Conservation (phyloP, 2,113 vertebrate genomes). For the Apistogramma diplotaenia region DNA sequence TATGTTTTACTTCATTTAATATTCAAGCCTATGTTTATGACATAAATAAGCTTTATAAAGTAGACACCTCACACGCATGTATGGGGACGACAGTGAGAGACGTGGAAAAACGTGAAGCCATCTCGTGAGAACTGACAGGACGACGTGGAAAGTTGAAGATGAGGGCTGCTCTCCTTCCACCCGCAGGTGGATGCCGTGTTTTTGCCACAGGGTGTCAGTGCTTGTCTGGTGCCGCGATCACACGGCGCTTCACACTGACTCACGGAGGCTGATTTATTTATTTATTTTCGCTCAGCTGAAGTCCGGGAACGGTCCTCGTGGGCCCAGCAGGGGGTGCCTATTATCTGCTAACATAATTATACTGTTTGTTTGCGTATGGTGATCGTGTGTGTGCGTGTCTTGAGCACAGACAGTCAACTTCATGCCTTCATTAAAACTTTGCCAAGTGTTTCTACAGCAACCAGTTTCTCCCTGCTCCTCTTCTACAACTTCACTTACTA, state of each 20-base stretch:
- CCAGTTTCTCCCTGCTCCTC: slow-evolving; percentile 32
- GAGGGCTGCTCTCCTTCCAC: neutral
- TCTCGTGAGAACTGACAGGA: neutral
- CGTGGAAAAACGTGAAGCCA: neutral
- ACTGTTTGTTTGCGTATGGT: slow-evolving; percentile 41
- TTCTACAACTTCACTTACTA: slow-evolving; percentile 18
- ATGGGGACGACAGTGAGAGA: neutral
- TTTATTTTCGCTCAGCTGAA: slow-evolving; percentile 24
- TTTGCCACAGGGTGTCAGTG: slow-evolving; percentile 60
- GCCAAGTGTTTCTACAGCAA: slow-evolving; percentile 73
- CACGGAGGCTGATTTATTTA: slow-evolving; percentile 3
- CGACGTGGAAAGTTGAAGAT: neutral
- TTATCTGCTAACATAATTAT: slow-evolving; percentile 61
- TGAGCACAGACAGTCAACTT: slow-evolving; percentile 53
- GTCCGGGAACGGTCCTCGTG: slow-evolving; percentile 8
- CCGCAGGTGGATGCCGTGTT: neutral
- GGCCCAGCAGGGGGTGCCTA: slow-evolving; percentile 52
- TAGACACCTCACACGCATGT: neutral
- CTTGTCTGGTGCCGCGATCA: slow-evolving; percentile 9
- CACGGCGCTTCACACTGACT: neutral
- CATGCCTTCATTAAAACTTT: slow-evolving; percentile 75
- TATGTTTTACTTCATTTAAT: neutral
- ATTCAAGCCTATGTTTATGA: neutral
- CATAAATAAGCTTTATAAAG: neutral
- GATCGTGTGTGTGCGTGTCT: slow-evolving; percentile 26